Base-by-base conservation (phyloP, 2,797 vertebrate species). In the Acipenser ruthenus region DNA sequence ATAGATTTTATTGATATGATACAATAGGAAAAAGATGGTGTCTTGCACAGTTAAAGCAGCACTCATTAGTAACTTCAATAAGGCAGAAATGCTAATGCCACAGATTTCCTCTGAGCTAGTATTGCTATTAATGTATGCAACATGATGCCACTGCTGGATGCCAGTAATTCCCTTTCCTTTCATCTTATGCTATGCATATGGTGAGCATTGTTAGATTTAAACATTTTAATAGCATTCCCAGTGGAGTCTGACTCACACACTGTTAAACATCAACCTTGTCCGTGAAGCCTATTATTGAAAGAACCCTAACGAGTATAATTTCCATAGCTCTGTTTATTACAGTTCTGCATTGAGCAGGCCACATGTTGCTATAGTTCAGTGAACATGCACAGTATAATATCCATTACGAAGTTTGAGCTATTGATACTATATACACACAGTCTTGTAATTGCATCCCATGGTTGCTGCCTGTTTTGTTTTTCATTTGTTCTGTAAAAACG, bases 231-330 rank as follows among this genome's bases (percentile, higher is more conserved):
- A 72, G 74, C 71, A 77, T 79, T 86, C 85, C 84, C 84, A 1
- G 68, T 81, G 84, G 86, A 84, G 13, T 1, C 4, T 64, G 13
- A 47, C 62, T 53, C 1, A 49, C 68, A 60, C 9, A 58, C 59
- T 47, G 58, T 37, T 53, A 48, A 62, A 55, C 56, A 65, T 68
- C 62, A 50, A 84, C 80, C 83, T 84, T 80, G 82, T 84, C 82
- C 82, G 79, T 81, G 82, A 82, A 85, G 86, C 83, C 85, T 86
- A 82, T 83, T 84, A 86, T 83, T 84, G 87, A 87, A 86, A 87
- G 85, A 86, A 81, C 83, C 82, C 84, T 88, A 86, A 86, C 86
- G 84, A 87, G 84, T 82, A 82, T 82, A 82, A 82, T 87, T 88
- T 86, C 85, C 80, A 85, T 76, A 76, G 83, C 82, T 83, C 86